Evolutionary conservation across 2,797 vertebrate species (phyloP), one percentile per base, ranked within the genome.

Genomic region (Helicolenus hilgendorfi): DNA sequence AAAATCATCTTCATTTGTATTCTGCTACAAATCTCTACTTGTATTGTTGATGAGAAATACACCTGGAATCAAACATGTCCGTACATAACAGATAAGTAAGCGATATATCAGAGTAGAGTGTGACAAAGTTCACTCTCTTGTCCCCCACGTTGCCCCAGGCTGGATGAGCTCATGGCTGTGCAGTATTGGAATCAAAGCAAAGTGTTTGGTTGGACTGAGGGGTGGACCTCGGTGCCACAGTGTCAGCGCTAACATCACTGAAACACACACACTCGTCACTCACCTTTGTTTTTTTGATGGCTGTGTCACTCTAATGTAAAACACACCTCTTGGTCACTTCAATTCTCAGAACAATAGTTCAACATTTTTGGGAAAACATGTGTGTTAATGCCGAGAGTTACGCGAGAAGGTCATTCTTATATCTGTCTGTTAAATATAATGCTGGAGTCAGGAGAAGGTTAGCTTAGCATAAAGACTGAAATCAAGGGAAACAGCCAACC

Each of bases 111-210:
- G 83, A 89, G 79, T 20, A 85, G 87, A 92, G 88, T 96, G 92
- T 95, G 93, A 95, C 90, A 94, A 94, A 94, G 95, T 95, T 96
- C 93, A 92, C 67, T 72, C 89, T 67, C 88, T 90, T 94, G 92
- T 92, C 69, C 83, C 88, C 7, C 60, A 14, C 3, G 5, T 71
- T 62, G 91, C 96, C 89, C 7, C 26, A 2, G 95, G 96, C 79
- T 36, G 79, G 78, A 95, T 97, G 96, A 97, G 94, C 94, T 97
- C 96, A 97, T 95, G 85, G 83, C 82, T 93, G 83, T 73, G 82
- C 79, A 84, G 81, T 59, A 75, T 85, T n/a, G 80, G 89, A 95
- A 89, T 96, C 93, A 95, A 94, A 95, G 94, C 89, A 71, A 92
- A 92, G 91, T 91, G 87, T 92, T 92, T 91, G 88, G 86, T 89